A percentile compares a stretch with the other conserved stretches of the same genome.
These are phyloP conservation scores for Cyanoderma ruficeps DNA, from an alignment of 2,113 vertebrate species.

Conservation along the genomic window DNA sequence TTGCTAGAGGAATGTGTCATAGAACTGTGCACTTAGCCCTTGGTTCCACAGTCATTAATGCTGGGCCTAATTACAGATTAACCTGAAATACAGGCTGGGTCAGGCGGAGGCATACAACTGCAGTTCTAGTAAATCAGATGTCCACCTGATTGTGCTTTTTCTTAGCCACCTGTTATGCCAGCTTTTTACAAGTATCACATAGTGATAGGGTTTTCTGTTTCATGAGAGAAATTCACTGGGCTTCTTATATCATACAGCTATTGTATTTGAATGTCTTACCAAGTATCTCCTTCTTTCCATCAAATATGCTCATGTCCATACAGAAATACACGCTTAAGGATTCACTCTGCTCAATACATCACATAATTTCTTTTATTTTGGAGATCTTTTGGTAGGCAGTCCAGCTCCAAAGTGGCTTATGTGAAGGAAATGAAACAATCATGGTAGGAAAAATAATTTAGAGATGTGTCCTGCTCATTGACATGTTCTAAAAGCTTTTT, in stretches of 20 bases:
- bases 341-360: not conserved
- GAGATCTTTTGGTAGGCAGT: not conserved
- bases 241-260: not conserved
- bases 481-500: not conserved
- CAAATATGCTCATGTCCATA: not conserved
- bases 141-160: not conserved
- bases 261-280: not conserved
- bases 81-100: not conserved
- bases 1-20: not conserved
- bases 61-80: slow-evolving; percentile 40
- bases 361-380: not conserved
- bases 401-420: not conserved
- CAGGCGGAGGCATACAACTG: not conserved
- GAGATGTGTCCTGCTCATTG: not conserved
- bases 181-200: not conserved
- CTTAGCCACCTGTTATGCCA: not conserved
- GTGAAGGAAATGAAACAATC: not conserved
- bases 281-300: not conserved
- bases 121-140: not conserved
- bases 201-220: not conserved
- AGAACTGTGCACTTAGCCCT: slow-evolving; percentile 20
- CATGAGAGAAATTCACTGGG: not conserved
- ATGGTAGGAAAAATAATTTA: not conserved
- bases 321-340: not conserved
- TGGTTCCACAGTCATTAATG: slow-evolving; percentile 1